These are phyloP conservation scores for Hapalemur alaotrensis DNA, from an alignment of 2,797 vertebrate species.

Conservation along the genomic window DNA sequence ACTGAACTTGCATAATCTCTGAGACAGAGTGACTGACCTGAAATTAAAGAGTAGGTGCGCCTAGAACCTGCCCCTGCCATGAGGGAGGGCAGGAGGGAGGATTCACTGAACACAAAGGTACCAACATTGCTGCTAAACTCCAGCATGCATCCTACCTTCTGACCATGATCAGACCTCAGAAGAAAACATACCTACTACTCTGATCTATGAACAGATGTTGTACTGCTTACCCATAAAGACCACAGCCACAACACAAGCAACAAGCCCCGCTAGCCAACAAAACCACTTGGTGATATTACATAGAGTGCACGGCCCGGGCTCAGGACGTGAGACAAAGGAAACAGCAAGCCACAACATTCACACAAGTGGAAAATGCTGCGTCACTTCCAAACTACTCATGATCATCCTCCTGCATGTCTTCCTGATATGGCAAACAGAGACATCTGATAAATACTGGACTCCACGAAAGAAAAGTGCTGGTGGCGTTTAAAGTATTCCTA, in stretches of 20 bases:
- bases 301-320: not conserved
- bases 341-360: too few relatives aligned
- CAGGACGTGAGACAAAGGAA: not conserved
- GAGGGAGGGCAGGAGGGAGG: not conserved
- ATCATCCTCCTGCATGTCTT: not conserved
- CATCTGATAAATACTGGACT: not conserved
- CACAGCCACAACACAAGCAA: too few relatives aligned
- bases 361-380: not conserved
- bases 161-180: not conserved
- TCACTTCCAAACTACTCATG: not conserved
- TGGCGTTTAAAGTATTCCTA: not conserved
- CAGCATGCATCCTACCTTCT: not conserved
- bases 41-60: not conserved
- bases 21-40: not conserved
- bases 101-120: not conserved
- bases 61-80: not conserved
- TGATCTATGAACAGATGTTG: not conserved
- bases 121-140: not conserved
- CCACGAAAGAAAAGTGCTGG: not conserved
- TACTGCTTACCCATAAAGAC: not conserved
- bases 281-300: fast-evolving
- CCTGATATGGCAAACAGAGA: not conserved
- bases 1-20: not conserved
- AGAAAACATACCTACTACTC: not conserved
- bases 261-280: not conserved